Base-by-base conservation (phyloP, 2,888 invertebrate species). In the Tridacna crocea region DNA sequence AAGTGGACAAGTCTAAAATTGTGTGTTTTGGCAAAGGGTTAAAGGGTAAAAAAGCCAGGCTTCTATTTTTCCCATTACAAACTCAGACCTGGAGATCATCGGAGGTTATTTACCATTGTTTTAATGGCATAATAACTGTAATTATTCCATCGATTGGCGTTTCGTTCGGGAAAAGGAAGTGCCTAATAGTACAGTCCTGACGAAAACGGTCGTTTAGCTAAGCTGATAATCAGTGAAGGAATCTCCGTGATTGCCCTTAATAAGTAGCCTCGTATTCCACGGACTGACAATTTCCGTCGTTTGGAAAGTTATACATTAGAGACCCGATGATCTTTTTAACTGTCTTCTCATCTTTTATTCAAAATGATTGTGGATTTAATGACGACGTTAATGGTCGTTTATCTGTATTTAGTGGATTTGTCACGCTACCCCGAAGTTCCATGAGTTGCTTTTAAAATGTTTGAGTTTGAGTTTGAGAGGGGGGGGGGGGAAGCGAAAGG, bases 81-180 rank as follows among this genome's bases (percentile, higher is more conserved):
- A 22, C 68, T 22, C 47, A n/a, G 15, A 24, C 19, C 46, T 17
- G 3, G 68, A 47, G 17, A 27, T 68, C 46, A 12, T 11, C n/a
- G 47, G n/a, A 47, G 46, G 68, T 46, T 65, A 83, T 83, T 83
- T 76, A 73, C 70, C 73, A 85, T 85, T 85, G 85, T 85, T 80
- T 81, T 85, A 85, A 85, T 80, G 83, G 66, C 79, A 75, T 85
- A 85, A 85, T 85, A 74, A 81, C 77, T 27, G 79, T 80, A 60
- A 85, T 85, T 78, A 65, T 79, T 66, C 12, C 36, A 55, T 27
- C 72, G 55, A n/a, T 47, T 60, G 73, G 36, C 72, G 68, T 68
- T 70, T 68, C 46, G 19, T 27, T 68, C 12, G n/a, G 68, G 68
- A 19, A n/a, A 68, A 46, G 19, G 68, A 17, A 17, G 46, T 26